Evolutionary conservation across 1,140 invertebrate genomes (phyloP).

Genomic region (Leptinotarsa undecemlineata): DNA sequence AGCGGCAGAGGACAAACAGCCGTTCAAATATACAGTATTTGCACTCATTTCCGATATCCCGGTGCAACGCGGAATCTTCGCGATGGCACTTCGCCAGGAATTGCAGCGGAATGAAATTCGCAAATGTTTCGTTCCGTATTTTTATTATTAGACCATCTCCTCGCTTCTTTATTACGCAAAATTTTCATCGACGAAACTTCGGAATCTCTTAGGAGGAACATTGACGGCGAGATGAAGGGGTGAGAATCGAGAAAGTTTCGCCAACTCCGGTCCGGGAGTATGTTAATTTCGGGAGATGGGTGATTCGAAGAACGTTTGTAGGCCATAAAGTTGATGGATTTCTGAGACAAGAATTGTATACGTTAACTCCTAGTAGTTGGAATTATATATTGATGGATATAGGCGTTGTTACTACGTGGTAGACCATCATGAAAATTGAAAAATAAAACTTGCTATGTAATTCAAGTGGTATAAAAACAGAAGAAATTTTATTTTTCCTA

Average conservation of each 20-base stretch:
- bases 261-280: conserved; percentile 20
- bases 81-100: conserved; percentile 39
- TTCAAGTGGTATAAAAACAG: too few relatives aligned
- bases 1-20: background rate
- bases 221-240: conserved; percentile 26
- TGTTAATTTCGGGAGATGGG: conserved; percentile 26
- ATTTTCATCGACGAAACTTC: conserved; percentile 36
- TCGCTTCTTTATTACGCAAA: conserved; percentile 42
- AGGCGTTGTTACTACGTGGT: too few relatives aligned
- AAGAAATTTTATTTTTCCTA: background rate
- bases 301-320: conserved; percentile 6
- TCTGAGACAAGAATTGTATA: background rate
- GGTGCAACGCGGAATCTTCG: conserved; percentile 25
- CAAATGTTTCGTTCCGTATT: conserved; percentile 40
- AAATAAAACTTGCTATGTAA: too few relatives aligned
- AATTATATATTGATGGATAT: background rate
- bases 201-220: conserved; percentile 27
- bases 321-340: background rate
- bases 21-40: conserved; percentile 1
- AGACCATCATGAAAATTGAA: too few relatives aligned
- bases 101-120: conserved; percentile 42
- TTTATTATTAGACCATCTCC: conserved; percentile 43
- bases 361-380: too few relatives aligned
- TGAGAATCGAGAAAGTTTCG: conserved; percentile 30
- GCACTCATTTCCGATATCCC: conserved; percentile 22